A percentile compares a stretch with the other conserved stretches of the same genome.
Conservation (phyloP, 2,797 vertebrate genomes). For the Sebastes itinus region DNA sequence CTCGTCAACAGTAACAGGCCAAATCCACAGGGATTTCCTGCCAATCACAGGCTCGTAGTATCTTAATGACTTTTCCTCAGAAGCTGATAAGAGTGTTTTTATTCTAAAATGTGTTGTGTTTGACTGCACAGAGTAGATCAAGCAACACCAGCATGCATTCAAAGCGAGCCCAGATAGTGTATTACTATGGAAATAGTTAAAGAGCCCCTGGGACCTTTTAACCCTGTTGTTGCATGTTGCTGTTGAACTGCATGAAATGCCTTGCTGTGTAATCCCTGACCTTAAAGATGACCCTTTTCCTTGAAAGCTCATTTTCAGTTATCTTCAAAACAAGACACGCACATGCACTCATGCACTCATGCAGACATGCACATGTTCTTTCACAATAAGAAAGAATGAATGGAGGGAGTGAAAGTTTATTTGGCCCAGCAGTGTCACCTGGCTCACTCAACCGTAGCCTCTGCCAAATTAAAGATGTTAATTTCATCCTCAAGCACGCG, state of each 20-base stretch:
- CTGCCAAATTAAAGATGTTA: constrained; percentile 55
- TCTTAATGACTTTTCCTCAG: constrained; percentile 56
- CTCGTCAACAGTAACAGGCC: constrained; percentile 50
- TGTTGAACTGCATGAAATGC: background rate
- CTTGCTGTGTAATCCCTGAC: constrained; percentile 16
- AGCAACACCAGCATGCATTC: background rate
- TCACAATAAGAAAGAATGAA: background rate
- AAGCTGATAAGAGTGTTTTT: constrained; percentile 50
- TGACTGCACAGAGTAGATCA: background rate
- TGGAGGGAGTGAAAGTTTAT: background rate
- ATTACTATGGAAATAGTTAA: background rate
- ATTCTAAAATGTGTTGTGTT: constrained; percentile 32
- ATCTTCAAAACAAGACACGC: background rate
- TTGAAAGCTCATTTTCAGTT: background rate
- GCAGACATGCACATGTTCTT: background rate
- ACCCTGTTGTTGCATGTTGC: background rate
- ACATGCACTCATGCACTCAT: too few relatives aligned
- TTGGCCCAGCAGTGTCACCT: constrained; percentile 19
- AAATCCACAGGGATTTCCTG: constrained; percentile 61
- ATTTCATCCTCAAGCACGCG: constrained; percentile 49
- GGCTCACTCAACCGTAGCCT: constrained; percentile 22
- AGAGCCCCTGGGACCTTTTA: background rate
- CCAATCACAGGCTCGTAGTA: constrained; percentile 29
- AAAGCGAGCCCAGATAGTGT: background rate
- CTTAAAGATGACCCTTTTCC: background rate